Base-by-base conservation (phyloP, 2,113 vertebrate species). In the Cynoglossus semilaevis region DNA sequence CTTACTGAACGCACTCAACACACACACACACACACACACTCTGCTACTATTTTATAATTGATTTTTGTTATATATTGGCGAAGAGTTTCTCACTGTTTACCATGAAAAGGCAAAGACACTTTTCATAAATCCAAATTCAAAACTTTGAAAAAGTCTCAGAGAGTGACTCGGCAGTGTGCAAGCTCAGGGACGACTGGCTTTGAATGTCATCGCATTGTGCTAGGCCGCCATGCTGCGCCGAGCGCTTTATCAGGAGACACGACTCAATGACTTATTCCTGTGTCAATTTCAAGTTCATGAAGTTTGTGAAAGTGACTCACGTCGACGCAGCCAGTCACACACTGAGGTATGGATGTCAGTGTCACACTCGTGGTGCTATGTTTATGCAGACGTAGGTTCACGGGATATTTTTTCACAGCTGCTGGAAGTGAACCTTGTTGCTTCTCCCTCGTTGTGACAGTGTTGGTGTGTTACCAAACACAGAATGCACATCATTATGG, bases 111-210 rank as follows among this genome's bases (percentile, higher is more conserved):
- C 45, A 42, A 16, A 63, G 58, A 13, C 45, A 63, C 37, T 40
- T 37, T 58, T 71, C 58, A 40, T 8, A 4, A 51, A 41, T 22
- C 55, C 52, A 64, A 74, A 79, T 69, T 66, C 41, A 55, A 42
- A 75, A 6, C 22, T 29, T 68, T 50, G 15, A 14, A 38, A 52
- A 57, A 38, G 55, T 65, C 65, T 62, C 6, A 22, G 13, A 50
- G 19, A 69, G 14, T 60, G 16, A 45, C 18, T 60, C 17, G 46
- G 22, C 18, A 15, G 55, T 56, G 37, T 36, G 17, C 22, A 44
- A 60, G 52, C 56, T n/a, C 1, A 15, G 56, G 53, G 36, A 42
- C 51, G 15, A 15, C 43, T 49, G 42, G 36, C 46, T 60, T 58
- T 62, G 46, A 59, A 63, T 60, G 64, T 37, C 52, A 57, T 52